Conservation (phyloP, 1,140 invertebrate species). For the Drosophila dunni region DNA sequence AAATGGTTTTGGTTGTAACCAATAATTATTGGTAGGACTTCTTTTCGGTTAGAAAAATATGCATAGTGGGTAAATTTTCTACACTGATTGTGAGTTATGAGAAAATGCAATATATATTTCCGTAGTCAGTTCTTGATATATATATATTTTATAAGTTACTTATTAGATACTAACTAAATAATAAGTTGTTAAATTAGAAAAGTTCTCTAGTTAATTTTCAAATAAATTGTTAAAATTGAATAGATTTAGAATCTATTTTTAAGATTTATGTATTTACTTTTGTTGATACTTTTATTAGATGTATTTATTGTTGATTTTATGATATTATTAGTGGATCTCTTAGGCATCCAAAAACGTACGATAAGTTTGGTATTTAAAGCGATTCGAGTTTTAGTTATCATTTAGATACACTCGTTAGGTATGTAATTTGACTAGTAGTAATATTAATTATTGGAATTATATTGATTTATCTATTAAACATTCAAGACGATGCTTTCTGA, state of each 20-base stretch:
- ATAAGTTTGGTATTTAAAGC: conserved; percentile 44
- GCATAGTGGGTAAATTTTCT: conserved; percentile 56
- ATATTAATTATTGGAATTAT: conserved; percentile 38
- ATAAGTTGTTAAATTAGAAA: conserved; percentile 31
- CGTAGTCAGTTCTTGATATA: conserved; percentile 45
- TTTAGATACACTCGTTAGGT: conserved; percentile 10
- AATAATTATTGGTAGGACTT: conserved; percentile 65
- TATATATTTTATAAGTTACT: conserved; percentile 3
- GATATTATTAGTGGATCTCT: conserved; percentile 19
- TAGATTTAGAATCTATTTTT: conserved; percentile 2
- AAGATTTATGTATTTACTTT: conserved; percentile 25
- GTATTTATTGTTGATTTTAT: conserved; percentile 16
- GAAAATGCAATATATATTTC: conserved; percentile 46
- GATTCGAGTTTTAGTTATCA: conserved; percentile 35
- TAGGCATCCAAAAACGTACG: conserved; percentile 60
- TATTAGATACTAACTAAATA: conserved; percentile 25
- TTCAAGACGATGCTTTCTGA: conserved; percentile 28
- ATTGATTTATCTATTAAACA: conserved; percentile 65
- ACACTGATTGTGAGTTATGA: conserved; percentile 54
- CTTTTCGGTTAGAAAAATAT: conserved; percentile 69
- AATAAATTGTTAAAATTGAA: conserved; percentile 28
- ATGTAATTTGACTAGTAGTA: conserved; percentile 52
- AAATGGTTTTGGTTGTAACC: conserved; percentile 59
- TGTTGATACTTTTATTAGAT: conserved; percentile 35
- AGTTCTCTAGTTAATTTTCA: conserved; percentile 16